A percentile compares a stretch with the other conserved stretches of the same genome.
phyloP scores from a whole-genome alignment of 2,797 vertebrate species.

The Scolopax rusticola region DNA sequence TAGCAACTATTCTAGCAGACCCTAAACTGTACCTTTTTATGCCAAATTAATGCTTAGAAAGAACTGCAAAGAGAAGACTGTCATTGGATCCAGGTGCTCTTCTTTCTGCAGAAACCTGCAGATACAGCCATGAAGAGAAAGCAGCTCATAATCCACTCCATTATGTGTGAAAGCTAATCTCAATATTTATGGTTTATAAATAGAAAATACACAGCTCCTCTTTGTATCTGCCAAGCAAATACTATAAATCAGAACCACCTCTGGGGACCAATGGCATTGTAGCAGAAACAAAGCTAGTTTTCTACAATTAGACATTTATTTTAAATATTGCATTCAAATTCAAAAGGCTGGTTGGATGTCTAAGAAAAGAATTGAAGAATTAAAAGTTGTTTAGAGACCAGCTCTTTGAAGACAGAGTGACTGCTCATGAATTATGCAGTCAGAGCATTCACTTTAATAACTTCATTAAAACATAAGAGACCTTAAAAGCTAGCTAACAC shows the following conservation, averaged over 20 bases:
- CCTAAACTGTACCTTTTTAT: neutral
- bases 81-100: neutral
- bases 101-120: neutral
- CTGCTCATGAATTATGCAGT: slow-evolving; percentile 77
- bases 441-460: slow-evolving; percentile 77
- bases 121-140: neutral
- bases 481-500: slow-evolving; percentile 70
- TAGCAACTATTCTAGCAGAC: neutral
- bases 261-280: neutral
- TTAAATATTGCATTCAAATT: slow-evolving; percentile 41
- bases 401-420: slow-evolving; percentile 52
- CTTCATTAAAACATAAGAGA: slow-evolving; percentile 78
- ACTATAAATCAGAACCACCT: slow-evolving; percentile 1
- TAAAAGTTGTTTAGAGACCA: slow-evolving; percentile 53
- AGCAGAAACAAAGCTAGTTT: slow-evolving; percentile 33
- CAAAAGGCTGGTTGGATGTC: slow-evolving; percentile 4
- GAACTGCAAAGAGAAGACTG: neutral
- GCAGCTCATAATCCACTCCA: neutral
- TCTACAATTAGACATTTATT: slow-evolving; percentile 38
- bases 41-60: neutral
- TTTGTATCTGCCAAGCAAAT: slow-evolving; percentile 45
- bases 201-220: slow-evolving; percentile 17
- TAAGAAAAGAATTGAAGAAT: slow-evolving; percentile 54
- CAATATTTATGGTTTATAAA: slow-evolving; percentile 48
- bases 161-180: slow-evolving; percentile 43